These are phyloP conservation scores for Melipona quadrifasciata DNA, from an alignment of 1,140 invertebrate genomes.

Conservation along the genomic window DNA sequence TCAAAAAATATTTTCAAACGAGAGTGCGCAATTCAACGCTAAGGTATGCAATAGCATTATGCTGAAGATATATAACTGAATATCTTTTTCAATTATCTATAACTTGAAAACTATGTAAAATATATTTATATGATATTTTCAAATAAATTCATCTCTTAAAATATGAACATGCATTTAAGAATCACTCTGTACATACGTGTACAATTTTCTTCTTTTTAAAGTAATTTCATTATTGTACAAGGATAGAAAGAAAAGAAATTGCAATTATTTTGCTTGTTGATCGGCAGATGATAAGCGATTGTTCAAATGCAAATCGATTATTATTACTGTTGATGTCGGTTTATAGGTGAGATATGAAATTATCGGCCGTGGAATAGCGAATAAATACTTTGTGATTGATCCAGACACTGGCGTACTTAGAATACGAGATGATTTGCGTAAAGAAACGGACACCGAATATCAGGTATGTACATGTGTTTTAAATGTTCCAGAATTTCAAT, in stretches of 20 bases:
- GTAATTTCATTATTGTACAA: neutral
- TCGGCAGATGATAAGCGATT: neutral
- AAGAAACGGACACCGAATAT: conserved; percentile 92
- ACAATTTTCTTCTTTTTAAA: neutral
- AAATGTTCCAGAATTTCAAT: neutral
- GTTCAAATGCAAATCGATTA: neutral
- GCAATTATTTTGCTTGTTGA: neutral
- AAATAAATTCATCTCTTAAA: too few relatives aligned
- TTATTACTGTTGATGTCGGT: neutral
- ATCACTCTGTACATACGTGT: too few relatives aligned
- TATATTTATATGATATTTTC: too few relatives aligned
- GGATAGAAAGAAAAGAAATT: neutral
- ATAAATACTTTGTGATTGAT: conserved; percentile 93
- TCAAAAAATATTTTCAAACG: too few relatives aligned
- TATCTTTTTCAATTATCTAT: too few relatives aligned
- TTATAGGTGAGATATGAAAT: conserved; percentile 89
- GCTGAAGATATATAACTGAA: too few relatives aligned
- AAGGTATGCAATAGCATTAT: too few relatives aligned
- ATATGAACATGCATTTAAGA: too few relatives aligned
- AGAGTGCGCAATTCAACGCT: too few relatives aligned
- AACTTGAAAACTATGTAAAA: too few relatives aligned
- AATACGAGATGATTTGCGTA: conserved; percentile 91
- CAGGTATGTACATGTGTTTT: conserved; percentile 80
- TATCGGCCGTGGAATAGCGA: conserved; percentile 89
- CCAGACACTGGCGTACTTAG: conserved; percentile 89